Evolutionary conservation across 2,113 vertebrate species (phyloP), one percentile per base, ranked within the genome.

Genomic region (Engraulis encrasicolus): DNA sequence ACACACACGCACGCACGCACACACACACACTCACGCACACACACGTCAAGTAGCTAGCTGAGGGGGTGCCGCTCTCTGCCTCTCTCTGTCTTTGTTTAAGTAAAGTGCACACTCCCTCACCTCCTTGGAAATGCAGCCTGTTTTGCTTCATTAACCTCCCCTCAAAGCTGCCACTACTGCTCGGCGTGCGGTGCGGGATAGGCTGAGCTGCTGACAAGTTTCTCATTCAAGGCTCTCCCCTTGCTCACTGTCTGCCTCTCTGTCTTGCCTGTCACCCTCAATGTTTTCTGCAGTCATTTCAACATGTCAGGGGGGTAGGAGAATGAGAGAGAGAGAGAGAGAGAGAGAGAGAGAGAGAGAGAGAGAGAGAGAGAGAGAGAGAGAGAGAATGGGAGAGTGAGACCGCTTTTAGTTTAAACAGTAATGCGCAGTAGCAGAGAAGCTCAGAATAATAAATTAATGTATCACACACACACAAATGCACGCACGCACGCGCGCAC

Each of bases 141-240:
- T 50, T 84, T 79, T 77, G 78, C 48, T 49, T 87, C 81, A 82
- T 85, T 85, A 82, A 80, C 66, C 78, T 49, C 80, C 54, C 78
- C 31, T 74, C 31, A 85, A 78, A 71, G 81, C 58, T 61, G 34
- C 49, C 79, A 27, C 85, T 78, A 81, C 23, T n/a, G n/a, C n/a
- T n/a, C 45, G 27, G 36, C 45, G 61, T n/a, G n/a, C n/a, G n/a
- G n/a, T n/a, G 83, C 40, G 34, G 20, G n/a, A 61, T 61, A 19
- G 78, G 37, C 83, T n/a, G n/a, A n/a, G n/a, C 54, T 71, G 61
- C 61, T 71, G 61, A 71, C 61, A 71, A 71, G 61, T 71, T 31
- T 31, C 61, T 71, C 38, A 58, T 50, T 58, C 83, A 80, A n/a
- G 52, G 66, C 50, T 66, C 78, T 71, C 27, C 27, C 61, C 61